These are phyloP conservation scores for Saccostrea cuccullata DNA, from an alignment of 1,140 invertebrate species.

Conservation along the genomic window DNA sequence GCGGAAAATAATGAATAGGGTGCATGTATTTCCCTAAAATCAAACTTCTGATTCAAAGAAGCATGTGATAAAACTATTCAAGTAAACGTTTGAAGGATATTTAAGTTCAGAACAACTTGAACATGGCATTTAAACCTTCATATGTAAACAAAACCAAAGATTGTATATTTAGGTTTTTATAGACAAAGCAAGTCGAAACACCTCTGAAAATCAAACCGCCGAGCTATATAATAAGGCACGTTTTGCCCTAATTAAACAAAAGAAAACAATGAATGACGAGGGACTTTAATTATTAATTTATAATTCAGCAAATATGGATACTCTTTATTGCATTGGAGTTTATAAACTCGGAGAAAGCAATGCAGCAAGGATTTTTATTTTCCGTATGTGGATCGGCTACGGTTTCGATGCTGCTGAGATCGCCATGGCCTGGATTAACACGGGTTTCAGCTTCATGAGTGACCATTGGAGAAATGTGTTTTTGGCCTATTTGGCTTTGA, in stretches of 20 bases:
- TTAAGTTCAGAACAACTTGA: not conserved
- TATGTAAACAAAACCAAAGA: not conserved
- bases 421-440: slow-evolving; percentile 33
- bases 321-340: slow-evolving; percentile 38
- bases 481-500: slow-evolving; percentile 29
- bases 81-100: not conserved
- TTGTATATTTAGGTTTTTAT: not conserved
- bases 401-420: slow-evolving; percentile 41
- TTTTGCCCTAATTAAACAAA: not conserved
- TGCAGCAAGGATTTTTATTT: slow-evolving; percentile 42
- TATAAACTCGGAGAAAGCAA: slow-evolving; percentile 41
- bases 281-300: not conserved
- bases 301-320: not conserved
- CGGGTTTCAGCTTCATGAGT: slow-evolving; percentile 35
- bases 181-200: slow-evolving; percentile 6
- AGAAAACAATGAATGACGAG: not conserved
- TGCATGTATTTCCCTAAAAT: too few relatives aligned
- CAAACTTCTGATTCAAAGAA: too few relatives aligned
- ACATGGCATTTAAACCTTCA: slow-evolving; percentile 15
- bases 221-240: not conserved
- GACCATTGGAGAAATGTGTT: slow-evolving; percentile 35
- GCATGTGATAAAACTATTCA: not conserved
- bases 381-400: slow-evolving; percentile 45
- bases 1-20: too few relatives aligned
- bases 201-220: slow-evolving; percentile 17